Percentiles rank a stretch among this genome's conserved stretches.
These are phyloP conservation scores for Panthera leo DNA, from an alignment of 2,113 vertebrate species.

Conservation along the genomic window DNA sequence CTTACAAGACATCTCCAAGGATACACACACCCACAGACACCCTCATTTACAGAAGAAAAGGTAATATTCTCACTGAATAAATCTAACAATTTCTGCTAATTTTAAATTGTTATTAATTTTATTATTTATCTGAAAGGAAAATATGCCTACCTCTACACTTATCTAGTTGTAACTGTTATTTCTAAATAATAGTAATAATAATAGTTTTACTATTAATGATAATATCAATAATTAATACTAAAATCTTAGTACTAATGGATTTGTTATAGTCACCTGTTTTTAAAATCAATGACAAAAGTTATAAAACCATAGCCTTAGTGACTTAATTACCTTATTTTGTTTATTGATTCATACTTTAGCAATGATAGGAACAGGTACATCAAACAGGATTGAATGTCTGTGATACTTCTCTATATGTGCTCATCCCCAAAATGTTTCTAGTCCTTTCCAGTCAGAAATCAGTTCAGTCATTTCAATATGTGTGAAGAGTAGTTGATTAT, in stretches of 20 bases:
- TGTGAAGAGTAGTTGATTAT: neutral
- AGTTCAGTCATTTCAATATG: neutral
- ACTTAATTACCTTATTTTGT: neutral
- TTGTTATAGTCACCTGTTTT: neutral
- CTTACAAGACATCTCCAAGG: neutral
- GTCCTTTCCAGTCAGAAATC: neutral
- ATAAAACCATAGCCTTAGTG: neutral
- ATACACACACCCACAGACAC: neutral
- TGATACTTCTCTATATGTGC: neutral
- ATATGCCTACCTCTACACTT: neutral
- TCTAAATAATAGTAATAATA: neutral
- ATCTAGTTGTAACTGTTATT: neutral
- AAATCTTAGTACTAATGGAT: neutral
- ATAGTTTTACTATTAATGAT: neutral
- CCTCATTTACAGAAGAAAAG: neutral
- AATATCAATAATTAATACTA: neutral
- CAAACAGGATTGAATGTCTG: neutral
- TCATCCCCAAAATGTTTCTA: neutral
- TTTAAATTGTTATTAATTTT: neutral
- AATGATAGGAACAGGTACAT: neutral
- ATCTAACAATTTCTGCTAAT: neutral
- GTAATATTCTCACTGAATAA: neutral
- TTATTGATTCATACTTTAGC: neutral
- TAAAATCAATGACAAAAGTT: neutral
- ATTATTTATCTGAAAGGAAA: neutral